These are phyloP conservation scores for Crossoptilon crossoptilon DNA, from an alignment of 2,797 vertebrate genomes.

Conservation along the genomic window DNA sequence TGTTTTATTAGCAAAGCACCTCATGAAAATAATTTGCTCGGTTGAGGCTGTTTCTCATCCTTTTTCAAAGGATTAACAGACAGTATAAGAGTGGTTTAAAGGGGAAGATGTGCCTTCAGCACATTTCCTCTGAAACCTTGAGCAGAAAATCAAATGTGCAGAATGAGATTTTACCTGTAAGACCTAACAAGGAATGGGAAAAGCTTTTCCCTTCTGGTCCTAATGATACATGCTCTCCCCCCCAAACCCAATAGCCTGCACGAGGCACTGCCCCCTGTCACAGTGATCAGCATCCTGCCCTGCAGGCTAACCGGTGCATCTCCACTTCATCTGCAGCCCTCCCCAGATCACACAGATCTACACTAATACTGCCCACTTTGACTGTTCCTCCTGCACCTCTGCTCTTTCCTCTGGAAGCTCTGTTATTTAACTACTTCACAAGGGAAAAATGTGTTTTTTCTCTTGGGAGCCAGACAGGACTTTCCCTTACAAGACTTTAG, in stretches of 20 bases:
- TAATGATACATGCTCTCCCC: neutral
- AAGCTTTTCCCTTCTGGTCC: neutral
- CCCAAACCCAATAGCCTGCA: neutral
- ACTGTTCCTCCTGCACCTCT: neutral
- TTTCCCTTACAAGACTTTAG: neutral
- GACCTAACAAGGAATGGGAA: neutral
- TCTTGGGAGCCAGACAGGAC: neutral
- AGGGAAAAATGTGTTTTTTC: neutral
- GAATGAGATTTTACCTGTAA: neutral
- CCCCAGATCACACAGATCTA: neutral
- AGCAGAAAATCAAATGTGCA: neutral
- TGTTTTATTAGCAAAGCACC: slow-evolving; percentile 51
- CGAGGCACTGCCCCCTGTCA: neutral
- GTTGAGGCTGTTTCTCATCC: neutral
- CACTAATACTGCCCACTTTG: neutral
- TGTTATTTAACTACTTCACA: neutral
- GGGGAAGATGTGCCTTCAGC: neutral
- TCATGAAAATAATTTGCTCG: neutral
- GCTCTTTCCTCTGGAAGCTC: neutral
- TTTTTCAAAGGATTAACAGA: slow-evolving; percentile 32
- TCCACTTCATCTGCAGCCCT: rapidly evolving
- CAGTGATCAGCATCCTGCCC: neutral
- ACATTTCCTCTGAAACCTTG: neutral
- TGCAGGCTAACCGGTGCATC: neutral
- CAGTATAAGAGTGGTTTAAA: neutral